A percentile compares a stretch with the other conserved stretches of the same genome.
These are phyloP conservation scores for Proales similis DNA, from an alignment of 1,140 invertebrate genomes.

Conservation along the genomic window DNA sequence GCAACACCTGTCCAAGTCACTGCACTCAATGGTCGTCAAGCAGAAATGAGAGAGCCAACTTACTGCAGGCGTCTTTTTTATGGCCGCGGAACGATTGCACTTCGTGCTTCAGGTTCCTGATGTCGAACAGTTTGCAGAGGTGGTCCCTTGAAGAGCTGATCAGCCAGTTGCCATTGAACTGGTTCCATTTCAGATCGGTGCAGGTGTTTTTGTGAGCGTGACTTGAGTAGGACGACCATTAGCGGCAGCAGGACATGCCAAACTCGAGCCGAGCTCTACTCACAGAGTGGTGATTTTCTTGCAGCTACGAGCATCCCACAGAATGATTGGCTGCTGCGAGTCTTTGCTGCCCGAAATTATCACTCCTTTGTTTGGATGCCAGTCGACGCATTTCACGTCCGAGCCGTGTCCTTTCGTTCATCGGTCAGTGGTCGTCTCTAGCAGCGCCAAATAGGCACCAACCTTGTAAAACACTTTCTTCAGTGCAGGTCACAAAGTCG, in stretches of 20 bases:
- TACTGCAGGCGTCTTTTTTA: slow-evolving; percentile 91
- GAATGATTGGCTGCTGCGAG: slow-evolving; percentile 96
- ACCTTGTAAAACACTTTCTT: slow-evolving; percentile 87
- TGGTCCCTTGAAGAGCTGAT: slow-evolving; percentile 97
- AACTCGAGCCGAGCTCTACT: slow-evolving; percentile 40
- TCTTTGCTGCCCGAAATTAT: slow-evolving; percentile 98
- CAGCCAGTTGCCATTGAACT: slow-evolving; percentile 92
- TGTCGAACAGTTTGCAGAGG: slow-evolving; percentile 93
- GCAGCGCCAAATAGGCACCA: slow-evolving; percentile 57
- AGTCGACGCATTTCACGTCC: slow-evolving; percentile 98
- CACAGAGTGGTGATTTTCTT: slow-evolving; percentile 62
- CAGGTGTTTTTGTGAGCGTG: slow-evolving; percentile 98
- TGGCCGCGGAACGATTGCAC: slow-evolving; percentile 93
- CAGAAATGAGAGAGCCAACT: slow-evolving; percentile 36
- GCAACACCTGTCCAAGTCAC: slow-evolving; percentile 60
- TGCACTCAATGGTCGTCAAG: not conserved
- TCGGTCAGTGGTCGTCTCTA: slow-evolving; percentile 49
- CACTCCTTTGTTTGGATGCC: slow-evolving; percentile 95
- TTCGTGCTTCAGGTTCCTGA: slow-evolving; percentile 82
- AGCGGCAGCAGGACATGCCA: too few species aligned
- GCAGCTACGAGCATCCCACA: slow-evolving; percentile 97
- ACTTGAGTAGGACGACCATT: slow-evolving; percentile 53
- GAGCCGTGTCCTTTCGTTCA: slow-evolving; percentile 98
- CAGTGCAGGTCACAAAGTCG: slow-evolving; percentile 93
- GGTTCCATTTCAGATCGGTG: slow-evolving; percentile 98